A percentile compares a stretch with the other conserved stretches of the same genome.
phyloP scores from a whole-genome alignment of 2,888 invertebrate species.

The Sicus ferrugineus region DNA sequence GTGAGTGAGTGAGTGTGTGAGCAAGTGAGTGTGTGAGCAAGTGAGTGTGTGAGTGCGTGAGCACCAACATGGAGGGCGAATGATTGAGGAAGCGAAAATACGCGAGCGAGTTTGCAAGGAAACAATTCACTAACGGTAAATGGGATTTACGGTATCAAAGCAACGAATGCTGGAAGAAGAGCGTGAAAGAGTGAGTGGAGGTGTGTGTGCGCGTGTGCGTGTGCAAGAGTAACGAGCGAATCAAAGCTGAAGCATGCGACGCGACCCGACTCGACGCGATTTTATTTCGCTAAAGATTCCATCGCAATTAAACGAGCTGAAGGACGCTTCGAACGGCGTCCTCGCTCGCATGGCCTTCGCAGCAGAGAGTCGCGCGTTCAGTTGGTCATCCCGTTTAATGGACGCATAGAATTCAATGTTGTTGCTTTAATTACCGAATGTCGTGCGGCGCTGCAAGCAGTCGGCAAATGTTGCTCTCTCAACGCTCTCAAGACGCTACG shows the following conservation, averaged over 20 bases:
- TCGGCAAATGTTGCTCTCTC: slow-evolving; percentile 69
- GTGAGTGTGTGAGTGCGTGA: background rate
- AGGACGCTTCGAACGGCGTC: background rate
- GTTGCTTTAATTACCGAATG: slow-evolving; percentile 8
- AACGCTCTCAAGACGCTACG: too few species aligned
- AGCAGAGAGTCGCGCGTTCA: background rate
- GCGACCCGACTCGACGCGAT: background rate
- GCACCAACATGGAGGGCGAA: too few species aligned
- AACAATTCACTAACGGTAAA: too few species aligned
- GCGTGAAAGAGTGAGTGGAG: too few species aligned
- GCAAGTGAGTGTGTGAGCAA: background rate
- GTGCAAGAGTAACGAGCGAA: too few species aligned
- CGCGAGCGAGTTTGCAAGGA: too few species aligned
- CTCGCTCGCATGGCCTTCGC: background rate
- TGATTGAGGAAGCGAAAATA: too few species aligned
- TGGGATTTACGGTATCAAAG: too few species aligned
- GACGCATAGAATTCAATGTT: background rate
- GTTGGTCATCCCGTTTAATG: background rate
- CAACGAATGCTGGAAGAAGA: too few species aligned
- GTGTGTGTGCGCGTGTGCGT: background rate
- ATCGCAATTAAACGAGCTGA: background rate
- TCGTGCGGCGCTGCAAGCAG: slow-evolving; percentile 56
- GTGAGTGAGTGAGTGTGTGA: background rate
- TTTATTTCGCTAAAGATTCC: background rate
- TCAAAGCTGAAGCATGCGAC: background rate